phyloP scores from a whole-genome alignment of 2,797 vertebrate genomes.

The Rachycentron canadum region DNA sequence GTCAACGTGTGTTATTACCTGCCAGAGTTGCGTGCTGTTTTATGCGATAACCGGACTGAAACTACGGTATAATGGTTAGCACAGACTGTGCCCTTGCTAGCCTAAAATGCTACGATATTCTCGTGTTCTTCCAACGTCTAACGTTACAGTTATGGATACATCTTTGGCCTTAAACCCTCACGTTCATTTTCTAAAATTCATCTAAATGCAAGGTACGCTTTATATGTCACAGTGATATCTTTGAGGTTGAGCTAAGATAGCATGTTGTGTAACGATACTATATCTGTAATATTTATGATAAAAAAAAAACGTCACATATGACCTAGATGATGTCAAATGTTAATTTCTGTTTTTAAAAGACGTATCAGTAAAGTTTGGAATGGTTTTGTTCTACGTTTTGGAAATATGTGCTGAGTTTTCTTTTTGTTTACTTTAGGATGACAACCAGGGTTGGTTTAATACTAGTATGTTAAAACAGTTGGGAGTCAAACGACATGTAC shows the following conservation, averaged over 20 bases:
- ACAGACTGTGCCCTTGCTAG: constrained; percentile 47
- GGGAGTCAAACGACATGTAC: not conserved
- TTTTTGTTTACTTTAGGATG: constrained; percentile 16
- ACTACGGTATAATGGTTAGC: constrained; percentile 7
- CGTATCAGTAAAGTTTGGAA: not conserved
- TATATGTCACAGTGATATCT: not conserved
- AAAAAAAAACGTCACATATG: not conserved
- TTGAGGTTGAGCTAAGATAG: not conserved
- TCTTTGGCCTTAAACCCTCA: constrained; percentile 19
- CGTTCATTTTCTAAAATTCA: not conserved
- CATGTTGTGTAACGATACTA: not conserved
- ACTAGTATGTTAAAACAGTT: not conserved
- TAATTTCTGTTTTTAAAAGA: not conserved
- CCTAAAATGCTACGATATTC: constrained; percentile 32
- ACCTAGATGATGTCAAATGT: not conserved
- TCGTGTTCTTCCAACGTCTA: constrained; percentile 16
- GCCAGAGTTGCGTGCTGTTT: not conserved
- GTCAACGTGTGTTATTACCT: constrained; percentile 31
- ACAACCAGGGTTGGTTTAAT: not conserved
- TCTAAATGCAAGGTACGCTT: not conserved
- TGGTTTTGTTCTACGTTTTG: not conserved
- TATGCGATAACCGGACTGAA: not conserved
- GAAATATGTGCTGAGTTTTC: not conserved
- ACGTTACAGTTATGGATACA: constrained; percentile 10
- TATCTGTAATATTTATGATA: not conserved